Base-by-base conservation (phyloP, 2,888 invertebrate species). In the Temnothorax unifasciatus region DNA sequence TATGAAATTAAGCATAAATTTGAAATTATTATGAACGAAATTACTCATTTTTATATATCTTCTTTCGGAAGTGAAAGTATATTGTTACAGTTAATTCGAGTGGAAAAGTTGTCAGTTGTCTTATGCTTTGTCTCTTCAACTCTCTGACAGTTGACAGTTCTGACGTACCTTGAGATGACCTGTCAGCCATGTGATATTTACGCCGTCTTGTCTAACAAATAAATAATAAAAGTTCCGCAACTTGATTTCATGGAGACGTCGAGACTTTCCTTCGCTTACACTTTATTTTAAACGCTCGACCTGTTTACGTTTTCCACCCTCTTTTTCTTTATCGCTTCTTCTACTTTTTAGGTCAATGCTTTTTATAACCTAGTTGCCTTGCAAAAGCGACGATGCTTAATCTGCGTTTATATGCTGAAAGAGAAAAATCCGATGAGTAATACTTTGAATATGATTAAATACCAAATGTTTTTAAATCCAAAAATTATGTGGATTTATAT, bases 231-330 rank as follows among this genome's bases (percentile, higher is more conserved):
- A 73, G 59, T 81, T 73, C 59, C 73, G 47, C 21, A 71, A 71
- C 59, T 73, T 81, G 79, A 81, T 81, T 73, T 73, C 59, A 81
- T 59, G 59, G 79, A 81, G 59, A 81, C 73, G 73, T 73, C 59
- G 59, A 59, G 59, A 59, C 79, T 73, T 81, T 73, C 21, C 47
- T 81, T 81, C 59, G 21, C 79, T 71, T 81, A 81, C 79, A 81
- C 79, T 81, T 81, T 81, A 81, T 81, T 81, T 77, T 81, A 81
- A 81, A 71, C 79, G 79, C 79, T 73, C 73, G 79, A 81, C 79
- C 73, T 81, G 73, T 81, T 73, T 81, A 81, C 79, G 73, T 81
- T 81, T 81, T 81, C 79, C 71, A 79, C 77, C 77, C 77, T 71
- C 79, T 59, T 79, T 76, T 79, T 79, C 79, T 79, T 79, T 79